These are phyloP conservation scores for Elmis aenea DNA, from an alignment of 2,888 invertebrate genomes.

Conservation along the genomic window DNA sequence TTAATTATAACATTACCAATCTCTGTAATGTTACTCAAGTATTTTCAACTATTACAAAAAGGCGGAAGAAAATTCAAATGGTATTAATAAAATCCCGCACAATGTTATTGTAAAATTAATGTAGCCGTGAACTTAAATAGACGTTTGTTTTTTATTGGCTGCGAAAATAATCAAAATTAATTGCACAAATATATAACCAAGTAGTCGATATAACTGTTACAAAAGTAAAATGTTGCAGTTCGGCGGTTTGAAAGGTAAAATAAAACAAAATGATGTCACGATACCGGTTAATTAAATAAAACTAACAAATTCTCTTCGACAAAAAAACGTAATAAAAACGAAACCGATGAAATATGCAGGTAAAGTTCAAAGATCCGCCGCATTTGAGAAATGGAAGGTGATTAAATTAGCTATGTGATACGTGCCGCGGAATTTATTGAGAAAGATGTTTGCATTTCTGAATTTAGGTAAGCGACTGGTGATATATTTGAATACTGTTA, in stretches of 20 bases:
- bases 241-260: slow-evolving; percentile 10
- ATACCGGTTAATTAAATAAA: slow-evolving; percentile 22
- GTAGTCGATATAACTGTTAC: slow-evolving; percentile 10
- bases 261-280: slow-evolving; percentile 13
- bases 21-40: no score
- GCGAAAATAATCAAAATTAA: no score
- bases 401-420: slow-evolving; percentile 26
- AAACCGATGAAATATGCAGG: slow-evolving; percentile 18
- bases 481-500: slow-evolving; percentile 16
- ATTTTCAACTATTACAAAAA: no score
- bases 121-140: no score
- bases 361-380: slow-evolving; percentile 26
- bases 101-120: no score
- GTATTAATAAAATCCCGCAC: no score
- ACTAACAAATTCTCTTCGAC: slow-evolving; percentile 22
- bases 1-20: no score
- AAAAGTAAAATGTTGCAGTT: slow-evolving; percentile 6
- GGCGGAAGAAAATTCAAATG: no score
- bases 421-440: slow-evolving; percentile 27
- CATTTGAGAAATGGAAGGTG: slow-evolving; percentile 24
- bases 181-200: no score
- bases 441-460: slow-evolving; percentile 27
- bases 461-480: slow-evolving; percentile 12
- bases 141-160: no score
- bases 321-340: slow-evolving; percentile 22